Percentiles rank a stretch among this genome's conserved stretches.
Evolutionary conservation across 2,797 vertebrate species (phyloP).

Genomic region (Pseudomugil tenellus): DNA sequence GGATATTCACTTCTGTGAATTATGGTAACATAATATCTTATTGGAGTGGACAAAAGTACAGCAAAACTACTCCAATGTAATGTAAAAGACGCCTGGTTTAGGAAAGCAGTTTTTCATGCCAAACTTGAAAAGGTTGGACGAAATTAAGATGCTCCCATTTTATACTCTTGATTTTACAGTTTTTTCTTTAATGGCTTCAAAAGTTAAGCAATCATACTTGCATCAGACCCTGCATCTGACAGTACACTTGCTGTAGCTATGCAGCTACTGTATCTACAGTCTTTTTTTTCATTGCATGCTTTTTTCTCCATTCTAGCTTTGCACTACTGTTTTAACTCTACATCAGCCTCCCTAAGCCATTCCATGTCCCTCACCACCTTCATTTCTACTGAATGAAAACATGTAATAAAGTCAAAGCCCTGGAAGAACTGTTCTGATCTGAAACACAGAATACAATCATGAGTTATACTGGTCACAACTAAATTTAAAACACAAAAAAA

Average conservation of each 20-base stretch:
- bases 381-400: slow-evolving; percentile 11
- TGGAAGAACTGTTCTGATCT: neutral
- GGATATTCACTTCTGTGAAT: slow-evolving; percentile 60
- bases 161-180: slow-evolving; percentile 6
- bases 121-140: slow-evolving; percentile 30
- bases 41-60: slow-evolving; percentile 37
- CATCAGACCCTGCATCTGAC: slow-evolving; percentile 29
- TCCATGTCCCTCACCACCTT: slow-evolving; percentile 22
- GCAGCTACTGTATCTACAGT: slow-evolving; percentile 15
- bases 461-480: no score
- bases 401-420: slow-evolving; percentile 14
- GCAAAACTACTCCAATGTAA: slow-evolving; percentile 35
- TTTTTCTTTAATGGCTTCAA: slow-evolving; percentile 20
- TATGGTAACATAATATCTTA: slow-evolving; percentile 53
- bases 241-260: slow-evolving; percentile 7
- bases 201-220: slow-evolving; percentile 35
- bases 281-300: slow-evolving; percentile 14
- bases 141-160: slow-evolving; percentile 11
- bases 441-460: neutral
- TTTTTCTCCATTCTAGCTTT: slow-evolving; percentile 36
- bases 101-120: slow-evolving; percentile 31
- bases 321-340: slow-evolving; percentile 41
- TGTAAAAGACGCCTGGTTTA: slow-evolving; percentile 41
- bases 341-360: slow-evolving; percentile 29
- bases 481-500: no score